These are phyloP conservation scores for Phalacrocorax pelagicus DNA, from an alignment of 2,113 vertebrate genomes.

Conservation along the genomic window DNA sequence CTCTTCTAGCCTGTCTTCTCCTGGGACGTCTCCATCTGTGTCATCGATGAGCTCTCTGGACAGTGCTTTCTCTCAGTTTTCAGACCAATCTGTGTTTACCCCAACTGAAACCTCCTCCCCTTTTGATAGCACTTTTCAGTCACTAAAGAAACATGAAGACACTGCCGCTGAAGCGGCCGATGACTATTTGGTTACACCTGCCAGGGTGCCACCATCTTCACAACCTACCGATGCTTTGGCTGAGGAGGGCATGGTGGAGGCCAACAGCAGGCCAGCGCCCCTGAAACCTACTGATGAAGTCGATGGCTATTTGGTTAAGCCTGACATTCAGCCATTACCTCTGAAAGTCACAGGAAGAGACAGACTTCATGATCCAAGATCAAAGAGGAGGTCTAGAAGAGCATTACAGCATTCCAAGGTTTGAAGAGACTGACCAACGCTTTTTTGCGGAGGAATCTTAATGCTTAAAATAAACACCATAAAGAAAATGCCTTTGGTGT, in stretches of 20 bases:
- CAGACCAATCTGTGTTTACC: slow-evolving; percentile 80
- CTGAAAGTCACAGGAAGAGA: slow-evolving; percentile 67
- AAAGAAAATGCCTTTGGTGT: slow-evolving; percentile 53
- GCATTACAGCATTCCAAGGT: slow-evolving; percentile 75
- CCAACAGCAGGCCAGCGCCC: background rate
- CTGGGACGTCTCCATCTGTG: slow-evolving; percentile 85
- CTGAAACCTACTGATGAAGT: slow-evolving; percentile 59
- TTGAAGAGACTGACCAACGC: slow-evolving; percentile 81
- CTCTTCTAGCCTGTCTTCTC: slow-evolving; percentile 89
- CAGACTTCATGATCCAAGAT: slow-evolving; percentile 63
- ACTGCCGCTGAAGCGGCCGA: slow-evolving; percentile 18
- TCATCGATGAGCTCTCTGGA: slow-evolving; percentile 89
- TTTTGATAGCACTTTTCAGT: slow-evolving; percentile 61
- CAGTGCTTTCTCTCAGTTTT: slow-evolving; percentile 91
- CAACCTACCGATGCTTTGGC: background rate
- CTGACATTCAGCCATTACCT: slow-evolving; percentile 59
- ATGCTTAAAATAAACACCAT: slow-evolving; percentile 63
- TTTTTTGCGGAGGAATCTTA: slow-evolving; percentile 82
- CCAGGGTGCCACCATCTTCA: slow-evolving; percentile 19
- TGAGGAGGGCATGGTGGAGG: slow-evolving; percentile 53
- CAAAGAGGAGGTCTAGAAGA: slow-evolving; percentile 76
- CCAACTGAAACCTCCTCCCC: slow-evolving; percentile 74
- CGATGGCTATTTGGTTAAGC: slow-evolving; percentile 67
- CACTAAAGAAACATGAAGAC: slow-evolving; percentile 51
- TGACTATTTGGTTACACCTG: slow-evolving; percentile 47